These are phyloP conservation scores for Cotesia vestalis DNA, from an alignment of 1,140 invertebrate genomes.

Conservation along the genomic window DNA sequence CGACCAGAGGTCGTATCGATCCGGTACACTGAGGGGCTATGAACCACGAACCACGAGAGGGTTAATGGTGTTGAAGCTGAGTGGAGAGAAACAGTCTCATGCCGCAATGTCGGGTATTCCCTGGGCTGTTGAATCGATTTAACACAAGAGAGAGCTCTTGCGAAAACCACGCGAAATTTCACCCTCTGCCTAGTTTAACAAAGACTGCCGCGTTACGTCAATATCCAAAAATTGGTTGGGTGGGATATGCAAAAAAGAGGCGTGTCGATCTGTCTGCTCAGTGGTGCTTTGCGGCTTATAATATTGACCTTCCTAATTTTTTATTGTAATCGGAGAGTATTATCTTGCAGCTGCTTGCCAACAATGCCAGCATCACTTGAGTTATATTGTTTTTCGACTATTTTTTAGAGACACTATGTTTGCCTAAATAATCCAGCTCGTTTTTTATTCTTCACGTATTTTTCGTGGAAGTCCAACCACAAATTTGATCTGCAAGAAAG, in stretches of 20 bases:
- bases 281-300: not conserved
- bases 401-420: too few relatives aligned
- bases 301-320: conserved; percentile 4
- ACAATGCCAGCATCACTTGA: too few relatives aligned
- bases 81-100: conserved; percentile 20
- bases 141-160: conserved; percentile 34
- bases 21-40: conserved; percentile 29
- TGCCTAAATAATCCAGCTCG: too few relatives aligned
- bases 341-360: too few relatives aligned
- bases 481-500: too few relatives aligned
- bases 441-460: too few relatives aligned
- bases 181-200: conserved; percentile 37
- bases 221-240: not conserved
- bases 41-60: conserved; percentile 24
- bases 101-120: conserved; percentile 24
- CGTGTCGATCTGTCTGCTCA: conserved; percentile 14
- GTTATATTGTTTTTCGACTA: too few relatives aligned
- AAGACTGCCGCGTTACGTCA: conserved; percentile 7
- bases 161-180: conserved; percentile 41
- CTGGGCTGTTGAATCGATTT: conserved; percentile 46
- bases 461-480: too few relatives aligned
- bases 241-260: conserved; percentile 5
- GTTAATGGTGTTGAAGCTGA: conserved; percentile 4
- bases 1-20: conserved; percentile 49
- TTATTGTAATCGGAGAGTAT: too few relatives aligned